A percentile compares a stretch with the other conserved stretches of the same genome.
Evolutionary conservation across 1,140 invertebrate species (phyloP).

Genomic region (Diabrotica undecimpunctata): DNA sequence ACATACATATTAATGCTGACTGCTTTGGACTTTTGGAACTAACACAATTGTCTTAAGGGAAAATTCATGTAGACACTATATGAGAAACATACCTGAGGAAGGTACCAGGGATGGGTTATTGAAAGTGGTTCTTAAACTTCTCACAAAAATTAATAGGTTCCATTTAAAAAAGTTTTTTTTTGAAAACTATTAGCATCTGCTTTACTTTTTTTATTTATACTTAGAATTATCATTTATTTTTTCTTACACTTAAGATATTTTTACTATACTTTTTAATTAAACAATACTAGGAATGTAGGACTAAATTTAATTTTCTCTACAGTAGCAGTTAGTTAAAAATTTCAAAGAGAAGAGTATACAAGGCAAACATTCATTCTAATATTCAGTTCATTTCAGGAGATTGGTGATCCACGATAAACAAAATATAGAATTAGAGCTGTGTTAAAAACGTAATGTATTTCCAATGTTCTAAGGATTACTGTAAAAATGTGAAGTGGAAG

Average conservation of each 20-base stretch:
- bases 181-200: background rate
- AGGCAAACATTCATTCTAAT: conserved; percentile 12
- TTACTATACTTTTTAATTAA: background rate
- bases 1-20: no score
- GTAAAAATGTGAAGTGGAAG: conserved; percentile 24
- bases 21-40: no score
- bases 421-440: conserved; percentile 7
- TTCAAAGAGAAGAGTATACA: background rate
- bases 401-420: conserved; percentile 39
- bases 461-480: conserved; percentile 16
- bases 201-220: background rate
- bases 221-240: background rate
- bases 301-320: conserved; percentile 9
- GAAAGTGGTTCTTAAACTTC: background rate
- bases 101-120: background rate
- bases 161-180: background rate
- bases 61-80: no score
- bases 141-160: background rate
- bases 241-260: background rate
- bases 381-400: conserved; percentile 40
- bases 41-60: no score
- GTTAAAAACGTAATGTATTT: conserved; percentile 27
- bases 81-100: background rate
- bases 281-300: conserved; percentile 3
- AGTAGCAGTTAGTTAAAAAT: conserved; percentile 1